Conservation (phyloP, 2,797 vertebrate genomes). For the Hypotaenidia okinawae region DNA sequence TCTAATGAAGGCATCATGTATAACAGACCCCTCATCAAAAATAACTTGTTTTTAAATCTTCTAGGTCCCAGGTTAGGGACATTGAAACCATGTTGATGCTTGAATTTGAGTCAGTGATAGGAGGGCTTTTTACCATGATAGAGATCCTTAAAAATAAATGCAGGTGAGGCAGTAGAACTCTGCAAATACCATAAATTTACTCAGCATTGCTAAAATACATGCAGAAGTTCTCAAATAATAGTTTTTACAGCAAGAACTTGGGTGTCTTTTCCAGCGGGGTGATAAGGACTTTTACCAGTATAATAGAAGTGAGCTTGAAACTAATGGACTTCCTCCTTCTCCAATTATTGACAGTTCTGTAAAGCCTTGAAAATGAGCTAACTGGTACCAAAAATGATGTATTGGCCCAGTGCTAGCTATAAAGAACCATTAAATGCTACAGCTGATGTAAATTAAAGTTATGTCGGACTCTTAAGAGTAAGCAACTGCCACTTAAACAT, state of each 20-base stretch:
- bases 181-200: background rate
- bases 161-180: background rate
- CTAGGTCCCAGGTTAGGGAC: background rate
- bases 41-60: background rate
- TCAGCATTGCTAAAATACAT: background rate
- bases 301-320: background rate
- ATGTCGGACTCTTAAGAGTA: background rate
- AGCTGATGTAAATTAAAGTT: background rate
- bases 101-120: background rate
- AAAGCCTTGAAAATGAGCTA: background rate
- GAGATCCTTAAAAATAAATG: background rate
- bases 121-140: background rate
- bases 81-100: background rate
- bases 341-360: background rate
- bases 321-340: background rate
- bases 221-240: background rate
- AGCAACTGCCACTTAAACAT: background rate
- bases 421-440: background rate
- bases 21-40: background rate
- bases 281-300: background rate
- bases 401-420: background rate
- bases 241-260: background rate
- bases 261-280: background rate
- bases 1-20: rapidly evolving
- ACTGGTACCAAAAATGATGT: background rate